These are phyloP conservation scores for Arothron firmamentum DNA, from an alignment of 2,113 vertebrate genomes.

Conservation along the genomic window DNA sequence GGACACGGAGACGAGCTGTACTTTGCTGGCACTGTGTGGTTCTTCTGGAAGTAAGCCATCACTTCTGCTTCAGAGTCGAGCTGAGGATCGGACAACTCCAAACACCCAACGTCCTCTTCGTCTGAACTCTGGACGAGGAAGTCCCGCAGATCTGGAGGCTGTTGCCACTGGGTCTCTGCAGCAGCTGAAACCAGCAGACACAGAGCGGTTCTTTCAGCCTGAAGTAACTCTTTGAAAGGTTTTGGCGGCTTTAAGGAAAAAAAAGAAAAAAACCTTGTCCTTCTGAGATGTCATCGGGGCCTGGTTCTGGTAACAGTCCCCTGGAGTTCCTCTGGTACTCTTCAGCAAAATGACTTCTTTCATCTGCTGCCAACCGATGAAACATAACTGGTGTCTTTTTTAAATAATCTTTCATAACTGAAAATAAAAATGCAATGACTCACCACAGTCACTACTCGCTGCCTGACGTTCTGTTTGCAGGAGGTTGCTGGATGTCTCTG, in stretches of 20 bases:
- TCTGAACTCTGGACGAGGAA: constrained; percentile 71
- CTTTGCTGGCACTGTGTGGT: constrained; percentile 18
- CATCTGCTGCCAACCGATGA: constrained; percentile 30
- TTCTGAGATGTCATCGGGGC: constrained; percentile 33
- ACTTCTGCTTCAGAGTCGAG: constrained; percentile 66
- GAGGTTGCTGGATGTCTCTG: constrained; percentile 18
- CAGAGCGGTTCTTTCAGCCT: not conserved
- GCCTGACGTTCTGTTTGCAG: constrained; percentile 13
- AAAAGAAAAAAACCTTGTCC: constrained; percentile 54
- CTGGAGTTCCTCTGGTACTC: constrained; percentile 48
- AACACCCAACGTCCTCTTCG: constrained; percentile 41
- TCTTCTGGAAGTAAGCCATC: constrained; percentile 64
- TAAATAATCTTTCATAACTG: not conserved
- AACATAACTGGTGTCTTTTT: not conserved
- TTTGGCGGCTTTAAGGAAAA: not conserved
- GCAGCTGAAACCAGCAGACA: constrained; percentile 24
- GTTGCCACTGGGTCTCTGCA: constrained; percentile 49
- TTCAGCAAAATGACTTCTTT: constrained; percentile 24
- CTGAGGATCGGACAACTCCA: constrained; percentile 57
- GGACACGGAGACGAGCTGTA: constrained; percentile 13
- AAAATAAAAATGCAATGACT: not conserved
- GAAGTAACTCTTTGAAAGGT: no score
- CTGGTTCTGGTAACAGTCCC: constrained; percentile 36
- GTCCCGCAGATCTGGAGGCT: constrained; percentile 50
- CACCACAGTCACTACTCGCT: not conserved